Percentiles rank a stretch among this genome's conserved stretches.
These are phyloP conservation scores for Pygmarrhopalites habei DNA, from an alignment of 1,140 invertebrate species.

Conservation along the genomic window DNA sequence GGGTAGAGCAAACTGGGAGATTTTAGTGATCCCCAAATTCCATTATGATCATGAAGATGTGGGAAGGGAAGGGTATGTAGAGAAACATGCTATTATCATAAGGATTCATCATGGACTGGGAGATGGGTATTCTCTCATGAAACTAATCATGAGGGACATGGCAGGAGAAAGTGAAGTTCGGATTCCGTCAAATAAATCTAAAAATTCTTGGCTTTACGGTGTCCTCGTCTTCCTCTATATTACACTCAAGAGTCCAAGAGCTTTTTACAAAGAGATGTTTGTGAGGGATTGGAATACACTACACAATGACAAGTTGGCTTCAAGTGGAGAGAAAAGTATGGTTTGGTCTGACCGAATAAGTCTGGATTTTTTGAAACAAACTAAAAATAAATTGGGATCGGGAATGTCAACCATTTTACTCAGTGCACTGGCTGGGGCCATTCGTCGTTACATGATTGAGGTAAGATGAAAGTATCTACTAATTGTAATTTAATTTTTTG, in stretches of 20 bases:
- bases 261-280: conserved; percentile 28
- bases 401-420: conserved; percentile 32
- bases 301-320: conserved; percentile 17
- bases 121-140: conserved; percentile 36
- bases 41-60: conserved; percentile 25
- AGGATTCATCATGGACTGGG: conserved; percentile 36
- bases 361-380: conserved; percentile 24
- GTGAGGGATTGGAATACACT: conserved; percentile 25
- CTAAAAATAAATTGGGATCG: conserved; percentile 22
- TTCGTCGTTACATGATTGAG: conserved; percentile 23
- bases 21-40: conserved; percentile 34
- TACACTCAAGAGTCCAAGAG: conserved; percentile 20
- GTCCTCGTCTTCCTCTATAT: conserved; percentile 26
- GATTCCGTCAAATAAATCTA: conserved; percentile 10
- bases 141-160: conserved; percentile 33
- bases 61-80: not conserved
- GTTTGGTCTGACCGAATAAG: conserved; percentile 29
- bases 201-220: conserved; percentile 17
- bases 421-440: conserved; percentile 15
- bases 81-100: conserved; percentile 29
- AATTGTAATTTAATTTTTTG: no score
- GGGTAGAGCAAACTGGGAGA: conserved; percentile 31
- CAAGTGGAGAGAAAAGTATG: conserved; percentile 19
- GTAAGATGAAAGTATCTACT: conserved; percentile 19
- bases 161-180: conserved; percentile 15